Conservation (phyloP, 2,888 invertebrate genomes). For the Aphodius sticticus region DNA sequence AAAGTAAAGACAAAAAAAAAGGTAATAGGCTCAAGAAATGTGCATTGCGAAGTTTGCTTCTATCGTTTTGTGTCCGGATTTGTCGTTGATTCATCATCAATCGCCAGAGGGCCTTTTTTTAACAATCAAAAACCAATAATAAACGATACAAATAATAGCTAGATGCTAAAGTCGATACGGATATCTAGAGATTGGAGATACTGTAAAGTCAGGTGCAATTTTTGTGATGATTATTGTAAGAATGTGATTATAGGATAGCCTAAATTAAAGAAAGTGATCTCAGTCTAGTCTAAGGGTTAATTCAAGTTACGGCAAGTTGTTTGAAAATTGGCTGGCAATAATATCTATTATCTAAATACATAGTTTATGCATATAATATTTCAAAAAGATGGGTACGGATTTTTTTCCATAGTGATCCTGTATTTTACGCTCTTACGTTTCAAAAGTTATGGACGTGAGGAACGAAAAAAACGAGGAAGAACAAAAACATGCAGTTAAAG, state of each 20-base stretch:
- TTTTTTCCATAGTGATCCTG: background rate
- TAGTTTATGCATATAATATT: background rate
- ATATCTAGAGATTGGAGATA: background rate
- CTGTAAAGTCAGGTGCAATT: slow-evolving; percentile 15
- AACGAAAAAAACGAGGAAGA: background rate
- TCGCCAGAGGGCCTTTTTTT: background rate
- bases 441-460: background rate
- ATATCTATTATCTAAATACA: background rate
- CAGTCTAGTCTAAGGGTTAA: slow-evolving; percentile 6
- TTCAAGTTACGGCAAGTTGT: background rate
- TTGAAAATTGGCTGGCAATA: background rate
- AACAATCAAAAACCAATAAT: background rate
- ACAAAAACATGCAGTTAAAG: background rate
- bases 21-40: background rate
- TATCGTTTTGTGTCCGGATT: background rate
- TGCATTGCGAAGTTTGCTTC: background rate
- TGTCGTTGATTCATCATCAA: background rate
- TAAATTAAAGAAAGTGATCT: slow-evolving; percentile 13
- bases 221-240: slow-evolving; percentile 14
- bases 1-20: background rate
- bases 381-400: background rate
- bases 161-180: no score
- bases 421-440: background rate
- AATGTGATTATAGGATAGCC: background rate
- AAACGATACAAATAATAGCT: background rate